phyloP scores from a whole-genome alignment of 2,797 vertebrate genomes.

The Eulemur albifrons region DNA sequence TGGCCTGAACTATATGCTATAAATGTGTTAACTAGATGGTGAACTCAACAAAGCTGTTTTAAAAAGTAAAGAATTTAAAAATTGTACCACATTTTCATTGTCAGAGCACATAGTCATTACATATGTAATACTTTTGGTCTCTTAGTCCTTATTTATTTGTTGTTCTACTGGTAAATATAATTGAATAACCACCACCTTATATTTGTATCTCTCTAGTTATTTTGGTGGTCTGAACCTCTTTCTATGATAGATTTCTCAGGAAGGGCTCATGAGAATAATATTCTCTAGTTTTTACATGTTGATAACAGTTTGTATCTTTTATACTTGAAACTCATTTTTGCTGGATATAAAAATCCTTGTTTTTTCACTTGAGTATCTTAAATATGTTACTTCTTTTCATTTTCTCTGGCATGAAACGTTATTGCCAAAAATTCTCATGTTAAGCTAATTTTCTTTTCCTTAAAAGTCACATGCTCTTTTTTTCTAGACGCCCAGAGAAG shows the following conservation, averaged over 20 bases:
- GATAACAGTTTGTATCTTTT: neutral
- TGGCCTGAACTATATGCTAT: neutral
- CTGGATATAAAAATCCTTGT: neutral
- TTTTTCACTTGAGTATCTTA: neutral
- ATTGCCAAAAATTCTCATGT: slow-evolving; percentile 1
- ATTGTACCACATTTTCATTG: neutral
- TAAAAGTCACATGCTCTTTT: neutral
- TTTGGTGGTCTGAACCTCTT: neutral
- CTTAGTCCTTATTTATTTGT: neutral
- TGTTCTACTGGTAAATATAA: neutral
- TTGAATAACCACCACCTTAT: neutral
- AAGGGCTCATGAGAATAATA: neutral
- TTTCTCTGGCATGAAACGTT: neutral
- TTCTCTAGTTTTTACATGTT: neutral
- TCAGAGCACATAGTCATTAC: neutral
- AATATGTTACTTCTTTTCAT: neutral
- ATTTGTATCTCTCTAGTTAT: neutral
- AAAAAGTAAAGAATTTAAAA: slow-evolving; percentile 26
- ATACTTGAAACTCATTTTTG: slow-evolving; percentile 6
- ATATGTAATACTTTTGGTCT: neutral
- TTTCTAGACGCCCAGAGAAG: neutral
- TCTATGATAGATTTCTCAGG: neutral
- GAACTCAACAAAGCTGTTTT: slow-evolving; percentile 14
- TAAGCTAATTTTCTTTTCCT: slow-evolving; percentile 21
- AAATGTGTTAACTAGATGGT: neutral